phyloP scores from a whole-genome alignment of 1,140 invertebrate species.

The Paracyclopina nana region DNA sequence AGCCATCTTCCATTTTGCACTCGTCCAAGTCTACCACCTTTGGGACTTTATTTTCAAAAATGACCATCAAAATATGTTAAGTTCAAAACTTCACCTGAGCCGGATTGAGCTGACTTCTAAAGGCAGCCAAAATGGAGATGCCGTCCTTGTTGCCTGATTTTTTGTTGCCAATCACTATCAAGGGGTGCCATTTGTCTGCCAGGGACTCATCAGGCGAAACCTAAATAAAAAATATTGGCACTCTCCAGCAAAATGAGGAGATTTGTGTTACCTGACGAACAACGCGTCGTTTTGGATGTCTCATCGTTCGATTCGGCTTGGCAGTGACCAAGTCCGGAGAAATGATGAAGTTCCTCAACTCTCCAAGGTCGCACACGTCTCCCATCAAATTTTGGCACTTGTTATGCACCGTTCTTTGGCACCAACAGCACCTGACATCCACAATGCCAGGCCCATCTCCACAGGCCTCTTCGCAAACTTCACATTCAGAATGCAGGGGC shows the following conservation, averaged over 20 bases:
- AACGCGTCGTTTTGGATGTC: not conserved
- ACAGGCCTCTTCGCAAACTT: not conserved
- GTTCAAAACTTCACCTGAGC: slow-evolving; percentile 4
- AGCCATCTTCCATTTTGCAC: slow-evolving; percentile 2
- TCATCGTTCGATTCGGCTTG: not conserved
- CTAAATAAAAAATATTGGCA: not conserved
- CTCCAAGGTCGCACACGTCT: not conserved
- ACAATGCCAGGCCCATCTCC: slow-evolving; percentile 1
- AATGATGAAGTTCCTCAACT: not conserved
- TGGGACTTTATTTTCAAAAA: not conserved
- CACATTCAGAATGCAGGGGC: not conserved
- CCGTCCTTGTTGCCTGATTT: slow-evolving; percentile 8
- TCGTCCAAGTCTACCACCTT: slow-evolving; percentile 5
- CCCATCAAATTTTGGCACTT: not conserved
- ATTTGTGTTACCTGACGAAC: not conserved
- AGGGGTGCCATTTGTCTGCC: slow-evolving; percentile 1
- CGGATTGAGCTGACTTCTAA: slow-evolving; percentile 8
- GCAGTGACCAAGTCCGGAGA: not conserved
- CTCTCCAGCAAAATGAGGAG: not conserved
- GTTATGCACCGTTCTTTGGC: slow-evolving; percentile 1
- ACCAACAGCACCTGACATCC: not conserved
- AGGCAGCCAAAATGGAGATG: not conserved
- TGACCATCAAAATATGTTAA: not conserved
- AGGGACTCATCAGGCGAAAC: not conserved
- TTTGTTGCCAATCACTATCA: slow-evolving; percentile 10